Conservation (phyloP, 2,113 vertebrate genomes). For the Marmota monax region DNA sequence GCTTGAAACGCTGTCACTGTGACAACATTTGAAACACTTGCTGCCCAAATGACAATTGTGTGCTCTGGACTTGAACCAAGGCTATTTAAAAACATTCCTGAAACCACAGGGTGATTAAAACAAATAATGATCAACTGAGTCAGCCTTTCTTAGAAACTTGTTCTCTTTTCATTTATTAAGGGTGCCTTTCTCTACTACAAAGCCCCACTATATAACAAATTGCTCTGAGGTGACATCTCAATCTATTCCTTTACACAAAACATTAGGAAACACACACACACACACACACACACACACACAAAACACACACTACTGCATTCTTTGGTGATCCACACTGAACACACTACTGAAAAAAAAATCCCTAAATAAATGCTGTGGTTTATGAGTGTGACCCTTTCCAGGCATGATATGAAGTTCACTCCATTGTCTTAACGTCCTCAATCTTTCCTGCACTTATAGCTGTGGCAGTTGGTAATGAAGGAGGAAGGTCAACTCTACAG, state of each 20-base stretch:
- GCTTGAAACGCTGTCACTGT: background rate
- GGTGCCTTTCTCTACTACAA: background rate
- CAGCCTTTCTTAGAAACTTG: background rate
- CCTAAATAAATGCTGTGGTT: background rate
- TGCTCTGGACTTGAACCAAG: background rate
- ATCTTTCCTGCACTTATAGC: slow-evolving; percentile 51
- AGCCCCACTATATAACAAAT: background rate
- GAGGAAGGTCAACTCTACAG: slow-evolving; percentile 66
- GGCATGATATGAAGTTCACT: slow-evolving; percentile 13
- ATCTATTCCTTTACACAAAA: slow-evolving; percentile 54
- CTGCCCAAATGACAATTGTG: background rate
- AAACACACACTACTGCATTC: background rate
- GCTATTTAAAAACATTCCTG: background rate
- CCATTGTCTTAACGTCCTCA: background rate
- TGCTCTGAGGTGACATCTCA: background rate
- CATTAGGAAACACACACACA: slow-evolving; percentile 40
- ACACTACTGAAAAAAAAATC: slow-evolving; percentile 46
- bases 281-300: too few relatives aligned
- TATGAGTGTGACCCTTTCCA: slow-evolving; percentile 38
- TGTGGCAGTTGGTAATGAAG: slow-evolving; percentile 24
- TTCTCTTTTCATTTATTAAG: background rate
- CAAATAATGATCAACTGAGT: background rate
- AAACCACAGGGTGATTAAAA: slow-evolving; percentile 42
- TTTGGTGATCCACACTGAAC: background rate
- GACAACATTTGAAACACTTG: background rate